Conservation (phyloP, 2,888 invertebrate species). For the Laothoe populi region DNA sequence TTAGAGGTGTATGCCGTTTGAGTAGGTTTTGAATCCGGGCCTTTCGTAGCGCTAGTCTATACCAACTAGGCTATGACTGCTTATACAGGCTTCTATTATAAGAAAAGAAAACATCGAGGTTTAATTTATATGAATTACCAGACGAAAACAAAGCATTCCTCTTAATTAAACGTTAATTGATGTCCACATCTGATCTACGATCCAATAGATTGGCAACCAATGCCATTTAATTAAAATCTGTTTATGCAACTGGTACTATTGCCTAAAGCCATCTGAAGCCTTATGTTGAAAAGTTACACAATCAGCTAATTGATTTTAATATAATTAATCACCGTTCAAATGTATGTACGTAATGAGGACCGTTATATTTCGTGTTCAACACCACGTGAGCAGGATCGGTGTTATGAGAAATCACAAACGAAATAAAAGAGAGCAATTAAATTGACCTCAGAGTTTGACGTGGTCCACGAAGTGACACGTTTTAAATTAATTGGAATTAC, state of each 20-base stretch:
- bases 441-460: conserved; percentile 4
- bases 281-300: background rate
- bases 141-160: background rate
- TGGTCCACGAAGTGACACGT: background rate
- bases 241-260: conserved; percentile 14
- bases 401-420: background rate
- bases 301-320: conserved; percentile 9
- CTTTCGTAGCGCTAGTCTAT: no score
- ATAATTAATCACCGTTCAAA: background rate
- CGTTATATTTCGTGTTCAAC: no score
- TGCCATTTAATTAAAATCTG: background rate
- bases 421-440: background rate
- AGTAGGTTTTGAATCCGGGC: no score
- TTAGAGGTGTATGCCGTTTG: no score
- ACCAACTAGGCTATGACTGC: no score
- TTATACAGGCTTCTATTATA: no score
- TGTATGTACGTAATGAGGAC: background rate
- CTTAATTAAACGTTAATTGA: background rate
- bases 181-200: background rate
- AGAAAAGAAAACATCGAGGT: no score
- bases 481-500: background rate
- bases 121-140: no score
- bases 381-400: no score
- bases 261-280: background rate
- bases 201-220: background rate